phyloP scores from a whole-genome alignment of 2,797 vertebrate genomes.

The Melanotaenia boesemani region DNA sequence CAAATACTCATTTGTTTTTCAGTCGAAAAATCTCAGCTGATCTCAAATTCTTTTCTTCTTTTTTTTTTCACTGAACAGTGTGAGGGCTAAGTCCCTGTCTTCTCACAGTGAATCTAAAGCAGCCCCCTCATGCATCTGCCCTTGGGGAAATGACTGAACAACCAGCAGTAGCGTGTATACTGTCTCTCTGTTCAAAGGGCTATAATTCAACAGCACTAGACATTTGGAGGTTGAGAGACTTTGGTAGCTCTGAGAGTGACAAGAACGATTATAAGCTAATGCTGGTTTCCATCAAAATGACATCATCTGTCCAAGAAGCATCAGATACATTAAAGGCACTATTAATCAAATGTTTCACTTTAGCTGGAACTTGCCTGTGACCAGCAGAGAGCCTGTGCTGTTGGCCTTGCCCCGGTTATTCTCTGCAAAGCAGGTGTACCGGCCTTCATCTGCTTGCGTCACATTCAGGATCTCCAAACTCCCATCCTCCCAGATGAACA shows the following conservation, averaged over 20 bases:
- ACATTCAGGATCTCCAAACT: constrained; percentile 95
- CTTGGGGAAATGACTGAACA: constrained; percentile 39
- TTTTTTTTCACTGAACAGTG: constrained; percentile 14
- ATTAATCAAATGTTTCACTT: constrained; percentile 6
- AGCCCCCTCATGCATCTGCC: constrained; percentile 24
- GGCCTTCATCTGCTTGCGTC: constrained; percentile 89
- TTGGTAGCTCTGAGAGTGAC: constrained; percentile 19
- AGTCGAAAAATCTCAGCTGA: constrained; percentile 25
- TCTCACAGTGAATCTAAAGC: constrained; percentile 41
- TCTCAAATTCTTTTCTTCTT: background rate
- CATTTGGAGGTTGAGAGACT: constrained; percentile 48
- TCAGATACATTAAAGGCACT: background rate
- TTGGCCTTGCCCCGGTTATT: constrained; percentile 95
- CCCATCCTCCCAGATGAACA: constrained; percentile 93
- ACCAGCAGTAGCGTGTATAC: constrained; percentile 16
- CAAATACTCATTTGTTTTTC: constrained; percentile 3
- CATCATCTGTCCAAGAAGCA: constrained; percentile 9
- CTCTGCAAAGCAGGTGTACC: constrained; percentile 95
- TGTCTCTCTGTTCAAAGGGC: constrained; percentile 34
- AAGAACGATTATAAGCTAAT: constrained; percentile 39
- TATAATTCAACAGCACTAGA: constrained; percentile 46
- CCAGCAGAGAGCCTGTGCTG: constrained; percentile 89
- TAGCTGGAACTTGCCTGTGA: constrained; percentile 86
- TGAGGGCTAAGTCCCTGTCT: constrained; percentile 15
- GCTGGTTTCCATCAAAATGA: constrained; percentile 30